Percentiles rank a stretch among this genome's conserved stretches.
phyloP scores from a whole-genome alignment of 2,888 invertebrate genomes.

The Poecilobothrus nobilitatus region DNA sequence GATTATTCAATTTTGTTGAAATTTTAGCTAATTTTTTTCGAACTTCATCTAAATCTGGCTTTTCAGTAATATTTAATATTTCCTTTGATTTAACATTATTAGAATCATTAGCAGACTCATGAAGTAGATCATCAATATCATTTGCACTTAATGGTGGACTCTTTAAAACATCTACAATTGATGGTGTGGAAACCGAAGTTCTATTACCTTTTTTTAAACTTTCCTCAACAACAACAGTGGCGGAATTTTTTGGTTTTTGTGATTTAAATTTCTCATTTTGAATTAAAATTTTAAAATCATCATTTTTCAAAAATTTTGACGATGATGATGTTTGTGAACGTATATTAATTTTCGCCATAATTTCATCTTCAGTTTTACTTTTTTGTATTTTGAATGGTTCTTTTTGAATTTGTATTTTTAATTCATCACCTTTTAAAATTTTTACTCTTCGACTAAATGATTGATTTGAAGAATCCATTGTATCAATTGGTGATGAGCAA shows the following conservation, averaged over 20 bases:
- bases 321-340: neutral
- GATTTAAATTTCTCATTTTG: constrained; percentile 22
- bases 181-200: constrained; percentile 13
- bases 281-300: constrained; percentile 25
- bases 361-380: constrained; percentile 3
- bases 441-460: no score
- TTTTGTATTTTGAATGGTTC: constrained; percentile 5
- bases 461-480: no score
- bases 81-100: neutral
- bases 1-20: constrained; percentile 14
- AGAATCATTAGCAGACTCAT: constrained; percentile 24
- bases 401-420: neutral
- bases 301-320: neutral
- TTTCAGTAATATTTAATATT: neutral
- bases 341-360: neutral
- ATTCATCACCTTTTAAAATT: no score
- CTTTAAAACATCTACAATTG: constrained; percentile 31
- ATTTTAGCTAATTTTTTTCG: constrained; percentile 30
- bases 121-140: constrained; percentile 31
- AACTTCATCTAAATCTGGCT: constrained; percentile 20
- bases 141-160: constrained; percentile 33
- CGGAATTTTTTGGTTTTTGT: neutral
- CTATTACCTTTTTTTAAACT: constrained; percentile 1
- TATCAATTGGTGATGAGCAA: neutral
- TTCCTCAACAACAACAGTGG: neutral